These are phyloP conservation scores for Andrena haemorrhoa DNA, from an alignment of 2,888 invertebrate species.

Conservation along the genomic window DNA sequence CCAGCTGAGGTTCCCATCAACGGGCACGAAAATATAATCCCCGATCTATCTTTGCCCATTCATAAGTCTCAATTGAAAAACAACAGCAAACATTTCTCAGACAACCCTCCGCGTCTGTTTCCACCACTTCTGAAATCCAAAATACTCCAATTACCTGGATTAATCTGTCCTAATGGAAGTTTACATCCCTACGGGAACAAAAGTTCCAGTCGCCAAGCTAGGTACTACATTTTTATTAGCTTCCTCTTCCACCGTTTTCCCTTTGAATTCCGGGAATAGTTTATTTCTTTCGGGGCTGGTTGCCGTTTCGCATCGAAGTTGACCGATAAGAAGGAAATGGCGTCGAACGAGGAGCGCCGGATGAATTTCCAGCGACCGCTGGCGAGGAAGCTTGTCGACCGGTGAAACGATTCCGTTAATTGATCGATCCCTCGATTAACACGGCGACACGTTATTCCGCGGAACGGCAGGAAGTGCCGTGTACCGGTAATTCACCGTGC, in stretches of 20 bases:
- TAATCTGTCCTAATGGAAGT: background rate
- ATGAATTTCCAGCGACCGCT: background rate
- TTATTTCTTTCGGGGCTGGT: too few relatives aligned
- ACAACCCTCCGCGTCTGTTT: too few relatives aligned
- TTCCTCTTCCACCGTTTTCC: too few relatives aligned
- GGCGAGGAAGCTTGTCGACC: constrained; percentile 16
- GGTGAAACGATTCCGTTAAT: constrained; percentile 50
- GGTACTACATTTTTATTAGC: too few relatives aligned
- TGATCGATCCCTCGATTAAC: constrained; percentile 55
- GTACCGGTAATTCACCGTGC: constrained; percentile 60
- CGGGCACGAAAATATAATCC: background rate
- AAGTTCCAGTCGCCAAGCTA: too few relatives aligned
- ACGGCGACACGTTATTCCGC: constrained; percentile 52
- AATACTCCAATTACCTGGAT: background rate
- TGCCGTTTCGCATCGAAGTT: background rate
- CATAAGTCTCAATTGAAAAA: too few relatives aligned
- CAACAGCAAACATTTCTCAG: too few relatives aligned
- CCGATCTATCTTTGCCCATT: background rate
- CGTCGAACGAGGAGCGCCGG: background rate
- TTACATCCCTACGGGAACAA: background rate
- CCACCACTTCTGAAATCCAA: too few relatives aligned
- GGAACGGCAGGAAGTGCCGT: constrained; percentile 45
- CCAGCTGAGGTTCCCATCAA: background rate
- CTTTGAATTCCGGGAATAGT: too few relatives aligned
- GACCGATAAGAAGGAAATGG: background rate